phyloP scores from a whole-genome alignment of 2,113 vertebrate genomes.

The Megaleporinus macrocephalus region DNA sequence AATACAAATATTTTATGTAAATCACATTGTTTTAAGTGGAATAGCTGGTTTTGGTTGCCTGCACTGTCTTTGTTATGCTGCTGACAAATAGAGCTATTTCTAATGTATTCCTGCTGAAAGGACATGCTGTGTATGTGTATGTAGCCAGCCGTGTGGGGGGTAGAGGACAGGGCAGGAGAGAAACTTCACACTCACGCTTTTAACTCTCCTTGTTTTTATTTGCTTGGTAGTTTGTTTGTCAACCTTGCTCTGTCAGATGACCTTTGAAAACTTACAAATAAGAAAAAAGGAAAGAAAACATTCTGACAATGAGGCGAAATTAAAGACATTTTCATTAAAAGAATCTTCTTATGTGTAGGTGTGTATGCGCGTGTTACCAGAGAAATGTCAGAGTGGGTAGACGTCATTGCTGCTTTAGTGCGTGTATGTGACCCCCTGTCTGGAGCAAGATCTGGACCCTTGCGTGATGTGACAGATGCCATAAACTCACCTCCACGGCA shows the following conservation, averaged over 20 bases:
- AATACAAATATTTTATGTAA: conserved; percentile 18
- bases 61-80: neutral
- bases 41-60: neutral
- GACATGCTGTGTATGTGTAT: conserved; percentile 59
- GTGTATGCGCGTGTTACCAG: conserved; percentile 29
- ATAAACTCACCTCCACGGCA: conserved; percentile 78
- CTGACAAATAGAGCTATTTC: conserved; percentile 3
- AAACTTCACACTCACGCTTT: conserved; percentile 64
- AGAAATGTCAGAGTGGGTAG: conserved; percentile 74
- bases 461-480: conserved; percentile 74
- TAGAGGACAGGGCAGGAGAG: conserved; percentile 74
- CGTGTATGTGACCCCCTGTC: conserved; percentile 69
- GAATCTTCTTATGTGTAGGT: conserved; percentile 51
- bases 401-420: conserved; percentile 70
- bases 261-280: conserved; percentile 62
- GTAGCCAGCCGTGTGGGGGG: conserved; percentile 62
- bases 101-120: conserved; percentile 59
- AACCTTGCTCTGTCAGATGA: conserved; percentile 78
- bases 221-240: conserved; percentile 62
- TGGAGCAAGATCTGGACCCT: conserved; percentile 56
- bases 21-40: neutral
- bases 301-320: conserved; percentile 57
- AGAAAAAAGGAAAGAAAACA: conserved; percentile 57
- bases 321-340: conserved; percentile 63
- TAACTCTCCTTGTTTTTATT: conserved; percentile 68